Conservation (phyloP, 1,140 invertebrate species). For the Antheraea pernyi region DNA sequence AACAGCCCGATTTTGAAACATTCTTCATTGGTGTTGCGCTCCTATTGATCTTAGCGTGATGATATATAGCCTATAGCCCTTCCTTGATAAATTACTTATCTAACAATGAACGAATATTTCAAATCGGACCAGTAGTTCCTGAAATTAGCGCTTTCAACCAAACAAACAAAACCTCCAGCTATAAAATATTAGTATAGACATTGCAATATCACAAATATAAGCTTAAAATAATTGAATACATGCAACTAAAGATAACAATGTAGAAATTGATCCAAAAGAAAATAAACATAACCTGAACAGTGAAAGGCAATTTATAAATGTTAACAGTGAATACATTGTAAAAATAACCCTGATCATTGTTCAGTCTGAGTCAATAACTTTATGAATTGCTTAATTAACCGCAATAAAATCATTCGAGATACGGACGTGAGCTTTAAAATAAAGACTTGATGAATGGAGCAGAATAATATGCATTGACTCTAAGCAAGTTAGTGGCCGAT, state of each 20-base stretch:
- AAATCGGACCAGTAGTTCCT: no score
- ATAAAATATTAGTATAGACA: background rate
- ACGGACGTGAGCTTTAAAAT: background rate
- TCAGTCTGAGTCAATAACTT: background rate
- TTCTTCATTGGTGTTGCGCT: no score
- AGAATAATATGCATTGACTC: background rate
- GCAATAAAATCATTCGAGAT: constrained; percentile 3
- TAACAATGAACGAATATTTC: no score
- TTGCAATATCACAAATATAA: background rate
- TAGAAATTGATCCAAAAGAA: background rate
- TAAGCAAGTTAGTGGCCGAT: background rate
- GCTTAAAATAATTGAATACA: background rate
- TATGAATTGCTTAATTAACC: background rate
- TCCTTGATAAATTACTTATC: no score
- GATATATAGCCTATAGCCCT: no score
- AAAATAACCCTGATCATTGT: background rate
- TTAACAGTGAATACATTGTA: background rate
- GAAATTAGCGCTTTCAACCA: no score
- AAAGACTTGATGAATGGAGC: background rate
- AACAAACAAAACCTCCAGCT: no score
- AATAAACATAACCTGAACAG: background rate
- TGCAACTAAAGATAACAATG: background rate
- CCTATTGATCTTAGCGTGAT: no score
- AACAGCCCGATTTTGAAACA: no score
- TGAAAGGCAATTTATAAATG: background rate